Base-by-base conservation (phyloP, 2,113 vertebrate species). In the Pyrgilauda ruficollis region DNA sequence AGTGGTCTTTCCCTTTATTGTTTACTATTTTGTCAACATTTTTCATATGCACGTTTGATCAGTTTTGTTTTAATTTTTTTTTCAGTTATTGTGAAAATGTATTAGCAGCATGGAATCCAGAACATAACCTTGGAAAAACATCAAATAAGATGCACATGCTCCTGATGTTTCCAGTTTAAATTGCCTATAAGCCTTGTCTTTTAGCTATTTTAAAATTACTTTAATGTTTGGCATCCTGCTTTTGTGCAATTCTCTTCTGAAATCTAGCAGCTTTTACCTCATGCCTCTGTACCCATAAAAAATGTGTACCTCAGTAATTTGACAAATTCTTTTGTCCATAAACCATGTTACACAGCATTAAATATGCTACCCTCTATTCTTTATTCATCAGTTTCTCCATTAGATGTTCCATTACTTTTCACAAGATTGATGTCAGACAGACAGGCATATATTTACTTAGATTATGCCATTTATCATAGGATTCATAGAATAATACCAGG, bases 291-390 rank as follows among this genome's bases (percentile, higher is more conserved):
- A 52, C 33, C 39, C 50, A 77, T 79, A 87, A 83, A 93, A 93
- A 89, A 89, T 66, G 5, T 1, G 46, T 73, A 35, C 63, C 44
- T 84, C 1, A 1, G 68, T 73, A 93, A 89, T 91, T 73, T 89
- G 66, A 73, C 28, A 82, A 72, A 79, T 82, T 94, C 14, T 70
- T 89, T 93, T 94, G 58, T 43, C 61, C 58, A 83, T 96, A 95
- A 94, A 69, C 58, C 43, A 76, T 62, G 58, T 79, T 82, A 44
- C 35, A 87, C 47, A 20, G 35, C 33, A 73, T 94, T 87, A 91
- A 89, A 87, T 95, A 90, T 66, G 53, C 33, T 80, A 67, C n/a
- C 5, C 1, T 93, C n/a, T 69, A 49, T 87, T 87, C 33, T 73
- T 94, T 73, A 72, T 92, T 89, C 75, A 85, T 94, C 77, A 79